These are phyloP conservation scores for Microcebus murinus DNA, from an alignment of 2,113 vertebrate species.

Conservation along the genomic window DNA sequence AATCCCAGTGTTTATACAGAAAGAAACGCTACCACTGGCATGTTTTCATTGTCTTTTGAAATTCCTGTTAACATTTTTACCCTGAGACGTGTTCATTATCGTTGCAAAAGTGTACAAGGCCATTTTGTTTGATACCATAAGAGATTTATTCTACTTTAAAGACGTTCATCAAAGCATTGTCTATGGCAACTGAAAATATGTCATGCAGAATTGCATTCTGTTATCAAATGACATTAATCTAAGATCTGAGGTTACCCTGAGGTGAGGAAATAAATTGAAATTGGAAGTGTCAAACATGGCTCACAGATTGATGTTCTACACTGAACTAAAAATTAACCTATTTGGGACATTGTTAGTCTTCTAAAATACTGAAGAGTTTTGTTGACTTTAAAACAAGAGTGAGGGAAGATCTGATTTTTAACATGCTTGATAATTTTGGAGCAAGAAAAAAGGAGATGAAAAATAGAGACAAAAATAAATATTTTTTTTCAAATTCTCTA, in stretches of 20 bases:
- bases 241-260: conserved; percentile 49
- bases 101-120: conserved; percentile 38
- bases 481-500: conserved; percentile 15
- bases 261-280: conserved; percentile 70
- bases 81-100: conserved; percentile 44
- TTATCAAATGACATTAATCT: conserved; percentile 76
- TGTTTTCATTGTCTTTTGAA: conserved; percentile 46
- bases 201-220: conserved; percentile 56
- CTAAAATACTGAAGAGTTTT: conserved; percentile 43
- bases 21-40: background rate
- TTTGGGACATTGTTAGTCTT: conserved; percentile 18
- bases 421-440: background rate
- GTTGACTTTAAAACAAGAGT: conserved; percentile 54
- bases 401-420: conserved; percentile 47
- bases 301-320: conserved; percentile 22
- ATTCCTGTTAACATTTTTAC: conserved; percentile 13
- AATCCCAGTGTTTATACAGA: background rate
- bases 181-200: conserved; percentile 62
- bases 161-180: conserved; percentile 67
- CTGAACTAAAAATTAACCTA: conserved; percentile 60
- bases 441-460: background rate
- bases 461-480: background rate
- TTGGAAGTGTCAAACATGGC: conserved; percentile 16
- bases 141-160: conserved; percentile 65
- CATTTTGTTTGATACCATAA: conserved; percentile 54